Base-by-base conservation (phyloP, 2,113 vertebrate genomes). In the Gambusia holbrooki region DNA sequence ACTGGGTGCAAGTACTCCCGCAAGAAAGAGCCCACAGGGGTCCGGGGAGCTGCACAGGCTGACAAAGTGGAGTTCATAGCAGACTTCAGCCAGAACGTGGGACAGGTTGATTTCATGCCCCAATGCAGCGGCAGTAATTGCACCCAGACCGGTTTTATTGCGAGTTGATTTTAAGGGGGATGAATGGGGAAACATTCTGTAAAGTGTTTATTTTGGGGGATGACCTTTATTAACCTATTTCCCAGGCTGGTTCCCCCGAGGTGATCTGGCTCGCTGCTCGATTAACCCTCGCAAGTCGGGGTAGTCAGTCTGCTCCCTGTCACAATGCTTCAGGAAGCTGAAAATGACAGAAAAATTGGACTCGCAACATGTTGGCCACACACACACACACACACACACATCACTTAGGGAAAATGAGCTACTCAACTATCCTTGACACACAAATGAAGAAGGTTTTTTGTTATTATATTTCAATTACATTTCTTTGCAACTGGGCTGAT, bases 191-290 rank as follows among this genome's bases (percentile, higher is more conserved):
- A 96, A 96, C 96, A 95, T 96, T 97, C 94, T 95, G 95, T 96
- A 96, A 97, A 96, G 96, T 97, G 96, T 98, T 98, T 98, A 97
- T 96, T 97, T 98, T 97, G 95, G 96, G 89, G 92, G 89, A 85
- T 91, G 96, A 96, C 97, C 97, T 98, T 97, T 97, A 98, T 99
- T 97, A 99, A 98, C 97, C 98, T 93, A 94, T 94, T 95, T 96
- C 95, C 95, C 94, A 93, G 91, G 93, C 77, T 91, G 95, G 94
- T 92, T 96, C 96, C 96, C 96, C 92, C 77, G 96, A 95, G 96
- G 94, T 92, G 86, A 94, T 93, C 93, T 81, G 76, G 84, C 84
- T 90, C 92, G 90, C 89, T 91, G 94, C 93, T 94, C 95, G 95
- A 95, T 97, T 96, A 96, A 95, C 95, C 94, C 94, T 95, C 81